Conservation (phyloP, 2,797 vertebrate genomes). For the Bucorvus abyssinicus region DNA sequence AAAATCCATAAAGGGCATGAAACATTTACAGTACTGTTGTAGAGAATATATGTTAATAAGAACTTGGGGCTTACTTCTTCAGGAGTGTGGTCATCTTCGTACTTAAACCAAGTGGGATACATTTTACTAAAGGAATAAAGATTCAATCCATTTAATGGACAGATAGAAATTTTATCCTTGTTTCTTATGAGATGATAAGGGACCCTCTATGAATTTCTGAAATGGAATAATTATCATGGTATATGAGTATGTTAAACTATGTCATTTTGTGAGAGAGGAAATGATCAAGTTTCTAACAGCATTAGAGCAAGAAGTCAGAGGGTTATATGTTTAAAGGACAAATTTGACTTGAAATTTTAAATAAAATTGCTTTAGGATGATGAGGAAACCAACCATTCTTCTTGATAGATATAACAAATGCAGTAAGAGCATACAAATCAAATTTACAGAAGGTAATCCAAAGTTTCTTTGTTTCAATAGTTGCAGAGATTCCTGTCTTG, state of each 20-base stretch:
- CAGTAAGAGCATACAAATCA: neutral
- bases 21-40: neutral
- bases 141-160: neutral
- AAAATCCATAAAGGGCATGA: neutral
- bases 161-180: neutral
- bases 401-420: neutral
- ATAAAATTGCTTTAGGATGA: neutral
- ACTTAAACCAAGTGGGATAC: neutral
- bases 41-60: neutral
- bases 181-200: neutral
- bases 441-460: neutral
- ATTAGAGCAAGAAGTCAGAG: neutral
- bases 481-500: neutral
- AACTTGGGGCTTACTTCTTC: neutral
- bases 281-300: neutral
- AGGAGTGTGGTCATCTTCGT: neutral
- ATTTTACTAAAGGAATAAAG: neutral
- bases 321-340: neutral
- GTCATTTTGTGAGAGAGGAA: neutral
- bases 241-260: neutral
- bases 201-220: neutral
- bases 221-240: neutral
- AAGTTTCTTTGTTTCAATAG: neutral
- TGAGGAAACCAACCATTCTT: neutral
- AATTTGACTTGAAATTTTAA: neutral